Evolutionary conservation across 2,113 vertebrate genomes (phyloP).

Genomic region (Cygnus atratus): DNA sequence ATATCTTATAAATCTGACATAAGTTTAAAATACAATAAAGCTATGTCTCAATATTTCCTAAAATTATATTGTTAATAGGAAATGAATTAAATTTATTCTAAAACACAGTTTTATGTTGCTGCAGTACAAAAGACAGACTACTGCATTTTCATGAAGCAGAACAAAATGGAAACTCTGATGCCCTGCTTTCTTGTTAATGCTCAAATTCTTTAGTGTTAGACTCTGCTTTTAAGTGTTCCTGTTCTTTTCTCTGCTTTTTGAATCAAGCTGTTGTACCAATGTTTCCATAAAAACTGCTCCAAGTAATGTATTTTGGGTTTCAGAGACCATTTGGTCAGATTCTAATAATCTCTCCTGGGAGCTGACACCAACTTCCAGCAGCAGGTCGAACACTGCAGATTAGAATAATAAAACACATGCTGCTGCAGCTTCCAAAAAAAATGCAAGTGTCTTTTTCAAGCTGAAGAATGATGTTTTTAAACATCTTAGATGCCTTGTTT

Average conservation of each 20-base stretch:
- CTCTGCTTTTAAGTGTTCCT: conserved; percentile 15
- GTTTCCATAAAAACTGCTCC: conserved; percentile 60
- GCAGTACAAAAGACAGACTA: neutral
- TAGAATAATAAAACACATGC: conserved; percentile 64
- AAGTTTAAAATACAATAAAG: neutral
- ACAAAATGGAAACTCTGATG: conserved; percentile 34
- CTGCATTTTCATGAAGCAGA: conserved; percentile 48
- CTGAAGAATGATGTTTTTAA: conserved; percentile 24
- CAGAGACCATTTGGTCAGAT: conserved; percentile 73
- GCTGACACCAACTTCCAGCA: conserved; percentile 72
- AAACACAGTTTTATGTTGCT: neutral
- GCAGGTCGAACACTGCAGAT: conserved; percentile 56
- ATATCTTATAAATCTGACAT: neutral
- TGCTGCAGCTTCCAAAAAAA: neutral
- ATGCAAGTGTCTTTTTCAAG: neutral
- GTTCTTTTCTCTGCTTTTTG: neutral
- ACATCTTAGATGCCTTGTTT: neutral
- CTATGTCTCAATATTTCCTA: neutral
- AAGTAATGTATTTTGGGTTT: conserved; percentile 61
- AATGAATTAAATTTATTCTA: neutral
- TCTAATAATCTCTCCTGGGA: conserved; percentile 79
- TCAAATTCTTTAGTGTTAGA: conserved; percentile 7
- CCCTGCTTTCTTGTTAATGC: conserved; percentile 11
- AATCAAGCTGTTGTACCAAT: conserved; percentile 4
- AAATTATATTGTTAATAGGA: neutral